Conservation (phyloP, 2,797 vertebrate genomes). For the Mus caroli region DNA sequence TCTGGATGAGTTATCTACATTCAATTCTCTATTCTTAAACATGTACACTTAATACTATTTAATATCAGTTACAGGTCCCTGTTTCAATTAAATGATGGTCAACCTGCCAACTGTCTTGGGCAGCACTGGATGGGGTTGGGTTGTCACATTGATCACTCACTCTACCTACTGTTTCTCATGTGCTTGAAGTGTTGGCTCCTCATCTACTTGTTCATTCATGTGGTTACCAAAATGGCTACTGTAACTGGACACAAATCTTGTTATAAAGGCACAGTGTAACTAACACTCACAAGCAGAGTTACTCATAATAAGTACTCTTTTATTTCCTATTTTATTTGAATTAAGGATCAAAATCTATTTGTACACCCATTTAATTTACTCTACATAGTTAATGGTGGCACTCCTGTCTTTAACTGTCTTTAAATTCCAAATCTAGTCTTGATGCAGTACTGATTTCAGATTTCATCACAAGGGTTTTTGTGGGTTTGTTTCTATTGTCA, state of each 20-base stretch:
- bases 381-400: background rate
- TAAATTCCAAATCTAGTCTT: background rate
- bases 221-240: background rate
- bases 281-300: background rate
- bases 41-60: background rate
- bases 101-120: background rate
- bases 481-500: background rate
- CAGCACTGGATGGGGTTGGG: background rate
- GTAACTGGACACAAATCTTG: background rate
- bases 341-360: background rate
- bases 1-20: background rate
- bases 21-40: background rate
- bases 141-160: background rate
- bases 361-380: background rate
- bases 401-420: background rate
- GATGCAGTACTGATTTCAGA: background rate
- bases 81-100: background rate
- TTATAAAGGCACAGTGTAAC: background rate
- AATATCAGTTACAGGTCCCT: background rate
- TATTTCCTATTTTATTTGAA: background rate
- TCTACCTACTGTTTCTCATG: background rate
- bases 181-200: background rate
- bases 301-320: background rate
- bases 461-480: no score
- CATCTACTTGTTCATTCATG: background rate